Evolutionary conservation across 2,797 vertebrate genomes (phyloP).

Genomic region (Lemur catta): DNA sequence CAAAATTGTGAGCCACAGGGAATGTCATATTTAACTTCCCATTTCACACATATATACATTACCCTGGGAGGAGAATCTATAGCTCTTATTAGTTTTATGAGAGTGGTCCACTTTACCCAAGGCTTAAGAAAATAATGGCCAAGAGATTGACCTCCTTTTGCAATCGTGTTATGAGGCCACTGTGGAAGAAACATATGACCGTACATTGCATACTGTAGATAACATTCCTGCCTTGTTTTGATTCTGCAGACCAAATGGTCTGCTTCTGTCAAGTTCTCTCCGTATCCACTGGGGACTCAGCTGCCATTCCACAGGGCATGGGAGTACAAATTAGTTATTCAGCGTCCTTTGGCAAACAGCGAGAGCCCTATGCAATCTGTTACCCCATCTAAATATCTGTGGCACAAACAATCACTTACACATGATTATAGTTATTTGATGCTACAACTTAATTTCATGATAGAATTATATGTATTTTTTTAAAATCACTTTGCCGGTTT

Average conservation of each 20-base stretch:
- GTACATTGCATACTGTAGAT: neutral
- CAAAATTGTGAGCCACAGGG: neutral
- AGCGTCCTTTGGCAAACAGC: constrained; percentile 56
- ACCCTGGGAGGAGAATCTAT: neutral
- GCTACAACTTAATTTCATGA: constrained; percentile 70
- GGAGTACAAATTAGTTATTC: constrained; percentile 60
- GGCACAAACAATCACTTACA: constrained; percentile 62
- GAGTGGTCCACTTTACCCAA: neutral
- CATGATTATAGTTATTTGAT: constrained; percentile 73
- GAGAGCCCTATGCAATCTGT: constrained; percentile 36
- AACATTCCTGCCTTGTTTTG: neutral
- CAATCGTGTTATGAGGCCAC: neutral
- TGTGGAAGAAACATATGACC: neutral
- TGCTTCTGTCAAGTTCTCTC: constrained; percentile 12
- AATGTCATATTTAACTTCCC: neutral
- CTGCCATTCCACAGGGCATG: constrained; percentile 49
- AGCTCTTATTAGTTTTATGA: neutral
- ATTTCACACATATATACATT: neutral
- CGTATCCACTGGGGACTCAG: constrained; percentile 50
- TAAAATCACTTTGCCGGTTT: constrained; percentile 38
- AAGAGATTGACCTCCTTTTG: constrained; percentile 55
- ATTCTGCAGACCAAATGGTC: neutral
- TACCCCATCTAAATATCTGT: constrained; percentile 59
- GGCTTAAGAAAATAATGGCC: neutral
- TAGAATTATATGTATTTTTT: constrained; percentile 64